A percentile compares a stretch with the other conserved stretches of the same genome.
Evolutionary conservation across 2,797 vertebrate genomes (phyloP).

Genomic region (Darevskia nairensis): DNA sequence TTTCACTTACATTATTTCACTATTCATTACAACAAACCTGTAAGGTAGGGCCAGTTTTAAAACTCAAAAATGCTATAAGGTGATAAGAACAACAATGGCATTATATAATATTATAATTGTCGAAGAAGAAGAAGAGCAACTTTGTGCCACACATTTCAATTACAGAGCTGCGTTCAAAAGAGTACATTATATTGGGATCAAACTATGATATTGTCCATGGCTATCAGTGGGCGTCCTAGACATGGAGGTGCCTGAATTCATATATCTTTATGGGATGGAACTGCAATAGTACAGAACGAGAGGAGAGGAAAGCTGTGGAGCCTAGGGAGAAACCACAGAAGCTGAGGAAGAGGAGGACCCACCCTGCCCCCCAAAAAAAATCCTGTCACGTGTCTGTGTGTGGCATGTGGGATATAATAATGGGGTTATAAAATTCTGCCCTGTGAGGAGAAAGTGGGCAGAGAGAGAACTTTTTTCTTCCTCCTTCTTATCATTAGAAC

Average conservation of each 20-base stretch:
- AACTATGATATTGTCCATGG: neutral
- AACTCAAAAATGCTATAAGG: neutral
- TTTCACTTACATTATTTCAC: too few species aligned
- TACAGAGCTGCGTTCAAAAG: neutral
- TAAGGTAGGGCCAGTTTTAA: neutral
- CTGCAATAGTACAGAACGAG: neutral
- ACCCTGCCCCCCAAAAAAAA: fast-evolving
- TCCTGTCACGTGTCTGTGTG: neutral
- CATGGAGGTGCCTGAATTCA: neutral
- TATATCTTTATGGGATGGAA: neutral
- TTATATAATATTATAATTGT: too few species aligned
- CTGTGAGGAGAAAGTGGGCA: neutral
- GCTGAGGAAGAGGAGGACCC: neutral
- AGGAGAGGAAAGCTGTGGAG: neutral
- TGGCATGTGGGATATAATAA: neutral
- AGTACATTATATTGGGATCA: neutral
- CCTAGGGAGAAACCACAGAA: too few species aligned
- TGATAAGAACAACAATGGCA: too few species aligned
- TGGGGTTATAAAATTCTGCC: neutral
- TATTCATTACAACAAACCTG: too few species aligned
- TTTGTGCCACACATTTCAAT: neutral
- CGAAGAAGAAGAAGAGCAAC: too few species aligned
- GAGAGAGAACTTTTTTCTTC: neutral
- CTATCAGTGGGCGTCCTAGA: too few species aligned
- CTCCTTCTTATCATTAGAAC: neutral